A percentile compares a stretch with the other conserved stretches of the same genome.
Evolutionary conservation across 2,888 invertebrate species (phyloP).

Genomic region (Philonicus albiceps): DNA sequence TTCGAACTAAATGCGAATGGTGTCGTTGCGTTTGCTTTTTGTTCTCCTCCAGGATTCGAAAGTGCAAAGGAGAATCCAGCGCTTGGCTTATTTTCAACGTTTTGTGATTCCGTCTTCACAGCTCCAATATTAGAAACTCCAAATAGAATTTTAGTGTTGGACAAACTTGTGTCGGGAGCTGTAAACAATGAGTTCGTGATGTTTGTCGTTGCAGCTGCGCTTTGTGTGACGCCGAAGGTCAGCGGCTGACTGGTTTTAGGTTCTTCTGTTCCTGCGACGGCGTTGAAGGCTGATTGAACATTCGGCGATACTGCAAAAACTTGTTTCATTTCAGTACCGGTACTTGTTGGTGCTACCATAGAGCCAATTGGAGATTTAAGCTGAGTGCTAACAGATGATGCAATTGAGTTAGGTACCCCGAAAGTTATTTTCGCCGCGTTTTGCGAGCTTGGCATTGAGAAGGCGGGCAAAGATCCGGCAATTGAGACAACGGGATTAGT

Average conservation of each 20-base stretch:
- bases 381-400: not conserved
- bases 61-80: conserved; percentile 33
- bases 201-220: not conserved
- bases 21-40: not conserved
- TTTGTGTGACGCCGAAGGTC: not conserved
- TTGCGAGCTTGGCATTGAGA: not conserved
- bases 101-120: not conserved
- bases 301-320: not conserved
- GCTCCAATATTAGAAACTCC: not conserved
- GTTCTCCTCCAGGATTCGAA: not conserved
- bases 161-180: not conserved
- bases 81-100: not conserved
- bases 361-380: not conserved
- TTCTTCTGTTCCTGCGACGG: not conserved
- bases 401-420: not conserved
- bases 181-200: not conserved
- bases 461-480: not conserved
- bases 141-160: not conserved
- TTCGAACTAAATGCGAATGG: not conserved
- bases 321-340: not conserved
- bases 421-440: not conserved
- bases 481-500: not conserved
- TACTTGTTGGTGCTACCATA: not conserved
- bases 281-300: not conserved
- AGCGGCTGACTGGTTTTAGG: not conserved